These are phyloP conservation scores for Heliocidaris erythrogramma DNA, from an alignment of 35 echinoderm and acorn worm species.

Conservation along the genomic window DNA sequence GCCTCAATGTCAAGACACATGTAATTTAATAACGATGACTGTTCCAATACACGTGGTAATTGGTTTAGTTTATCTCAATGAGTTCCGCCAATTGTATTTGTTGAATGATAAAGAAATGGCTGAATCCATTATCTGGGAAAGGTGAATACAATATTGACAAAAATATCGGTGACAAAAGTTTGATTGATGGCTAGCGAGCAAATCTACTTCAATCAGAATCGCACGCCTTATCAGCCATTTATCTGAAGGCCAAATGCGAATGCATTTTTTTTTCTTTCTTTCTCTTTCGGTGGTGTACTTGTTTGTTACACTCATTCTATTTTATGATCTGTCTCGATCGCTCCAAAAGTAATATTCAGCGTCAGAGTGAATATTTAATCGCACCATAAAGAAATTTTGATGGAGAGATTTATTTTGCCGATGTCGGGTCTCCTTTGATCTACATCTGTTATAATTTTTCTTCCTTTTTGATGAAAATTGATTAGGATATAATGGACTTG, in stretches of 20 bases:
- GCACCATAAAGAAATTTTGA: not conserved
- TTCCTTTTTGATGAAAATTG: not conserved
- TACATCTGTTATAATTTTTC: not conserved
- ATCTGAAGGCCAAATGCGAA: not conserved
- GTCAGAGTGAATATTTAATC: not conserved
- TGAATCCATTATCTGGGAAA: not conserved
- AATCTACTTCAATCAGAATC: not conserved
- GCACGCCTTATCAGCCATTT: constrained; percentile 1
- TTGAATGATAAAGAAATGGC: not conserved
- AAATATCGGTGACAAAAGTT: constrained; percentile 3
- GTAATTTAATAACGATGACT: constrained; percentile 3
- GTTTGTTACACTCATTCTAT: not conserved
- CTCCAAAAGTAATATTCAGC: not conserved
- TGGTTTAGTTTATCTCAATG: not conserved
- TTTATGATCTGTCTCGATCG: not conserved
- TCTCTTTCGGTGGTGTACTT: not conserved
- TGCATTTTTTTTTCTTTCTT: too few relatives aligned
- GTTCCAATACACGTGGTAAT: not conserved
- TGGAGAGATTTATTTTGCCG: not conserved
- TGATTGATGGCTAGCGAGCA: not conserved
- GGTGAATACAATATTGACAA: not conserved
- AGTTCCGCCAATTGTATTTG: not conserved
- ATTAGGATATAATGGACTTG: not conserved
- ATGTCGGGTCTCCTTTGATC: not conserved
- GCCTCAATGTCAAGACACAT: not conserved